Conservation (phyloP, 2,797 vertebrate species). For the Morus bassanus region DNA sequence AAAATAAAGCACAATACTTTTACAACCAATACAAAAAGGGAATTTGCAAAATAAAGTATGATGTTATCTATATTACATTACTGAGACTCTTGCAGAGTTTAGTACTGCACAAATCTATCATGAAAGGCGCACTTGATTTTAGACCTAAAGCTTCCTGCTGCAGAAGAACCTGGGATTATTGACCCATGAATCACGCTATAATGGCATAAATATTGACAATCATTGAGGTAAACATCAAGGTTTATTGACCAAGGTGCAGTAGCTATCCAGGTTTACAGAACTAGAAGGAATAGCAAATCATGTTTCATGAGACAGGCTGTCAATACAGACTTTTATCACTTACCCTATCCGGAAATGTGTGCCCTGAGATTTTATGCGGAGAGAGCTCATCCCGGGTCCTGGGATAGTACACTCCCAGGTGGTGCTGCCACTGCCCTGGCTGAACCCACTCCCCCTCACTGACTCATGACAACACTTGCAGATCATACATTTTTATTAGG, state of each 20-base stretch:
- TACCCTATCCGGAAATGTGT: background rate
- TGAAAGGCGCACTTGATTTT: background rate
- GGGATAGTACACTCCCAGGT: fast-evolving
- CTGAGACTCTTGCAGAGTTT: background rate
- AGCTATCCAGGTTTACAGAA: background rate
- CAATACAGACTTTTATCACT: background rate
- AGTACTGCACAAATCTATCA: background rate
- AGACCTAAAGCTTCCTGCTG: background rate
- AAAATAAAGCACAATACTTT: background rate
- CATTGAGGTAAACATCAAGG: background rate
- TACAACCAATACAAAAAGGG: background rate
- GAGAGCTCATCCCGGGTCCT: background rate
- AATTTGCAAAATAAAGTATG: background rate
- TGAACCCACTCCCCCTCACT: background rate
- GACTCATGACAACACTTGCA: background rate
- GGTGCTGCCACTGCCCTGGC: background rate
- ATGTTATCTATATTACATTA: background rate
- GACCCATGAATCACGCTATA: background rate
- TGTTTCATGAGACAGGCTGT: background rate
- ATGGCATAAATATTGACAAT: background rate
- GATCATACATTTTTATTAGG: background rate
- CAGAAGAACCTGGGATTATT: background rate
- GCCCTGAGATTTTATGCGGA: fast-evolving
- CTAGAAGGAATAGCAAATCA: background rate
- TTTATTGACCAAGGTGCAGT: background rate